Evolutionary conservation across 1,140 invertebrate genomes (phyloP), one percentile per base, ranked within the genome.

Genomic region (Drosophila quadrilineata): DNA sequence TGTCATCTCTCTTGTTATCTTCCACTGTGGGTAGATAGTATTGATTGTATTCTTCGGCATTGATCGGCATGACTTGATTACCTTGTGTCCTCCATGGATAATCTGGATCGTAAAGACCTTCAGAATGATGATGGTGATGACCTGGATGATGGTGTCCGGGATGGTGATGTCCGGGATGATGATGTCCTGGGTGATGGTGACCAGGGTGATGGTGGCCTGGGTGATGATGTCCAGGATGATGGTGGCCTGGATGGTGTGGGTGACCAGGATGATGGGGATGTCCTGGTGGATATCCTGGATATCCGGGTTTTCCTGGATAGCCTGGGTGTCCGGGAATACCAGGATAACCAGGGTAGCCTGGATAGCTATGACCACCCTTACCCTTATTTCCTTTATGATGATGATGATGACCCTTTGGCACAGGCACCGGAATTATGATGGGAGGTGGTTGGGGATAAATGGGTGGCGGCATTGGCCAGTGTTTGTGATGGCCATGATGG

Each of bases 251-350:
- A 24, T 50, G 9, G 17, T 58, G 16, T 6, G 19, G 35, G 19
- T 53, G 22, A 2, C 35, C 49, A 6, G 49, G 35, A 12, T 40
- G 22, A 4, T 36, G 10, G 4, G 26, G 36, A 9, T 53, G 24
- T 8, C 48, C 48, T 26, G 48, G 48, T 48, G 94, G 94, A 8
- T 91, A 90, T 14, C 88, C 90, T 48, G 94, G 94, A 38, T 92
- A 93, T 0, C 91, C 92, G 52, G 96, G 96, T 16, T 90, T 28
- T 8, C 48, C 63, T n/a, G 75, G 76, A 19, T 4, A 91, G 0
- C 88, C 92, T 21, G 95, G 95, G 22, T 93, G 93, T 28, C 91
- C 94, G 76, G 95, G 95, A 8, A 88, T 91, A 1, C 91, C 76
- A 0, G 76, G 76, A n/a, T 71, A 91, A 2, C 92, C 94, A 38